These are phyloP conservation scores for Hipparchia sbordonii DNA, from an alignment of 2,888 invertebrate species.

Conservation along the genomic window DNA sequence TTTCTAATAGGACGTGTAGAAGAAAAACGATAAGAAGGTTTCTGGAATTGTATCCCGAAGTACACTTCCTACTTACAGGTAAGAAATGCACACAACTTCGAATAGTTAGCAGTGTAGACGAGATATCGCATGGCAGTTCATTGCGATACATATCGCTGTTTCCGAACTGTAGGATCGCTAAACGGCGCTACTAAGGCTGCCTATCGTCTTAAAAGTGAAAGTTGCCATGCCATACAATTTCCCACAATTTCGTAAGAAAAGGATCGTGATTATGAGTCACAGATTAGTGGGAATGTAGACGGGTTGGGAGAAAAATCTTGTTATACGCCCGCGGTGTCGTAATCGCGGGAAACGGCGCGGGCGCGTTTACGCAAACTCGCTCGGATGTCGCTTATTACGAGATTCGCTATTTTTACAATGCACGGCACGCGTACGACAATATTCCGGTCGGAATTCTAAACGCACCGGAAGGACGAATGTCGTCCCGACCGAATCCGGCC, in stretches of 20 bases:
- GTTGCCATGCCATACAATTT: constrained; percentile 22
- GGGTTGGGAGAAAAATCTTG: constrained; percentile 62
- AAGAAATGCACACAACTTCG: too few species aligned
- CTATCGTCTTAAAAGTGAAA: constrained; percentile 22
- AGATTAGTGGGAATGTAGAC: constrained; percentile 52
- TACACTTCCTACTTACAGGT: too few species aligned
- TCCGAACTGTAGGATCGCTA: constrained; percentile 10
- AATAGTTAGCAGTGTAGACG: too few species aligned
- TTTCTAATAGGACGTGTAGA: too few species aligned
- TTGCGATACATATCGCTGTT: not conserved
- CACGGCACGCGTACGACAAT: not conserved
- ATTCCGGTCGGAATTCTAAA: too few species aligned
- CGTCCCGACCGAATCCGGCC: too few species aligned
- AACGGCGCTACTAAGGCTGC: constrained; percentile 2
- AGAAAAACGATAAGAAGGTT: too few species aligned
- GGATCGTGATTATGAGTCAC: constrained; percentile 47
- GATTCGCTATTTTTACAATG: constrained; percentile 10
- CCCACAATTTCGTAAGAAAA: constrained; percentile 40
- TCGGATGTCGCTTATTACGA: constrained; percentile 36
- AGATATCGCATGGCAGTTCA: not conserved
- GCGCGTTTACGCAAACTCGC: constrained; percentile 39
- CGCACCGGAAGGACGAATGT: too few species aligned
- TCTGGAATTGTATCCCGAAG: too few species aligned
- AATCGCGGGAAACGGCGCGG: constrained; percentile 58
- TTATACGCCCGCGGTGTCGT: constrained; percentile 49